Conservation (phyloP, 2,888 invertebrate species). For the Rotaria sp. region DNA sequence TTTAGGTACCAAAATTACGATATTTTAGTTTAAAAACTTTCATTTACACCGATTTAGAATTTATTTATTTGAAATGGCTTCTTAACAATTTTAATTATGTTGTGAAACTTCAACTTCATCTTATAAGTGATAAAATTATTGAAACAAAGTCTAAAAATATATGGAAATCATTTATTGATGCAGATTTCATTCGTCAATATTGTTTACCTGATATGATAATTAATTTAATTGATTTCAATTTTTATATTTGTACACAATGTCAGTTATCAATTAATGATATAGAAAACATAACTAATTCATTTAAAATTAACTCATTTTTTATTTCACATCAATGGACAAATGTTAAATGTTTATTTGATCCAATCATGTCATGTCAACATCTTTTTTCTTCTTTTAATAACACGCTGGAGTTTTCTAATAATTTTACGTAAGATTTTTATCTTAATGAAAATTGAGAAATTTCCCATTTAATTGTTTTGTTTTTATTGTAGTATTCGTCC, state of each 20-base stretch:
- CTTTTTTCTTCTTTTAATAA: not conserved
- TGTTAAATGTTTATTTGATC: not conserved
- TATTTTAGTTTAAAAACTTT: not conserved
- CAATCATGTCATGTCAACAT: not conserved
- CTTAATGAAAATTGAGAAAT: too few species aligned
- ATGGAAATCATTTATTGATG: not conserved
- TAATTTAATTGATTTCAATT: not conserved
- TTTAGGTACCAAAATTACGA: not conserved
- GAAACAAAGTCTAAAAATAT: not conserved
- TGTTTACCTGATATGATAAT: not conserved
- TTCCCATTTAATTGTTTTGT: not conserved
- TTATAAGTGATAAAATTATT: not conserved
- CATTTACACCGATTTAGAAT: not conserved
- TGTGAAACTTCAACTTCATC: not conserved
- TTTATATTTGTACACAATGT: not conserved
- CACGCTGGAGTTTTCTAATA: not conserved
- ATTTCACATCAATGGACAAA: not conserved
- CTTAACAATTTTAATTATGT: not conserved
- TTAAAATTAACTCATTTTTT: not conserved
- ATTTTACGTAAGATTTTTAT: not conserved
- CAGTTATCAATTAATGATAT: not conserved
- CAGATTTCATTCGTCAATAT: constrained; percentile 6
- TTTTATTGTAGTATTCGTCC: not conserved
- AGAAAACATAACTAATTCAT: not conserved
- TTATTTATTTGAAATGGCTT: not conserved